These are phyloP conservation scores for Neolamprologus falcicula DNA, from an alignment of 2,113 vertebrate species.

Conservation along the genomic window DNA sequence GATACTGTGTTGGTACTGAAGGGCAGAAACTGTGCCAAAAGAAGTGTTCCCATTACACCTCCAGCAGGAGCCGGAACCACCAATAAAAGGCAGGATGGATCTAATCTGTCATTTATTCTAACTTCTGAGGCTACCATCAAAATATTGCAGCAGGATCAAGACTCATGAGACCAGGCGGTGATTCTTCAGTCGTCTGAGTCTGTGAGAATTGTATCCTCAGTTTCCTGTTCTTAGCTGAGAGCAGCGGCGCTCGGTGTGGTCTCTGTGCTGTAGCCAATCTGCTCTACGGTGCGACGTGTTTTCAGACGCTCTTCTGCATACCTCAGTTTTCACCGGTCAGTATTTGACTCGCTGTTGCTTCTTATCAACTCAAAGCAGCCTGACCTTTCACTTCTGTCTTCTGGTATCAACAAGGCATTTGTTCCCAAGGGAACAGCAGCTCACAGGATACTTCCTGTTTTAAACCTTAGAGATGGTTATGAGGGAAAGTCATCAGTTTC, in stretches of 20 bases:
- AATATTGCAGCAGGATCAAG: not conserved
- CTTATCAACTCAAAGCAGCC: not conserved
- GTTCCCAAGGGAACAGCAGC: not conserved
- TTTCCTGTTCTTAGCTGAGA: not conserved
- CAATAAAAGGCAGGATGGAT: not conserved
- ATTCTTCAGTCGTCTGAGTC: not conserved
- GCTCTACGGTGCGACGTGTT: accelerated
- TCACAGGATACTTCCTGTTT: not conserved
- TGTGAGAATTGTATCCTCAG: not conserved
- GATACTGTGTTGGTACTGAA: not conserved
- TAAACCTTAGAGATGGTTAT: not conserved
- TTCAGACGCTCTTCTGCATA: not conserved
- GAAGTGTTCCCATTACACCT: accelerated
- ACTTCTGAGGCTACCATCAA: not conserved
- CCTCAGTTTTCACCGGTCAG: accelerated
- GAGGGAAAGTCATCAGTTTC: not conserved
- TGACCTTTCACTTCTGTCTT: not conserved
- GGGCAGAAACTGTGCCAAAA: not conserved
- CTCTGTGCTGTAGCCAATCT: accelerated
- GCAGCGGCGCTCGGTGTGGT: not conserved
- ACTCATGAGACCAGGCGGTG: not conserved
- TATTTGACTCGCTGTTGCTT: not conserved
- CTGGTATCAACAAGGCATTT: not conserved
- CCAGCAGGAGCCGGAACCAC: not conserved
- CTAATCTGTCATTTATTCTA: no score